A percentile compares a stretch with the other conserved stretches of the same genome.
These are phyloP conservation scores for Allobates femoralis DNA, from an alignment of 2,797 vertebrate genomes.

Conservation along the genomic window DNA sequence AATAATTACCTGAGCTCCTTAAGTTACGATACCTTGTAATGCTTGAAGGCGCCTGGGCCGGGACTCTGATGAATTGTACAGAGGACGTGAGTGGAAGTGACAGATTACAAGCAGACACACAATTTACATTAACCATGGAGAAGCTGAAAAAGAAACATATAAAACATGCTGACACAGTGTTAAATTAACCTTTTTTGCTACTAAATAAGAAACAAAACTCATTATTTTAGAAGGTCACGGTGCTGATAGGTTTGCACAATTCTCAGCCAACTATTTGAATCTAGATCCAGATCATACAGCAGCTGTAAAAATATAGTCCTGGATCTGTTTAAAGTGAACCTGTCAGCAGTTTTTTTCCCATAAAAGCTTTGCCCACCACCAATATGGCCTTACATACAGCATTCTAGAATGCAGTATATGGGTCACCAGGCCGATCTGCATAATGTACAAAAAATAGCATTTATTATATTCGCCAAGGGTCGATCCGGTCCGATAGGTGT, in stretches of 20 bases:
- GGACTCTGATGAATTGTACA: conserved; percentile 85
- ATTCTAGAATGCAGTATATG: too few relatives aligned
- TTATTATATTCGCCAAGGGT: too few relatives aligned
- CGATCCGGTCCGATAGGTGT: too few relatives aligned
- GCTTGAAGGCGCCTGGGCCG: conserved; percentile 73
- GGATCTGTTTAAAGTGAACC: too few relatives aligned
- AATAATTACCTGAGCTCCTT: neutral
- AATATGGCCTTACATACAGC: too few relatives aligned
- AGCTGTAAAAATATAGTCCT: neutral
- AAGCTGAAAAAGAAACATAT: conserved; percentile 74
- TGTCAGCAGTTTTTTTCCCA: too few relatives aligned
- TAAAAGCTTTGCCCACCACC: too few relatives aligned
- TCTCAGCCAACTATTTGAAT: neutral
- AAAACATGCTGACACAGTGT: neutral
- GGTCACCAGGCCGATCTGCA: too few relatives aligned
- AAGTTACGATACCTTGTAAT: conserved; percentile 80
- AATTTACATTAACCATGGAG: conserved; percentile 68
- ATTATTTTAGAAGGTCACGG: neutral
- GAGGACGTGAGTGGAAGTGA: conserved; percentile 83
- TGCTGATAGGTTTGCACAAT: neutral
- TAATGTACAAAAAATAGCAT: too few relatives aligned
- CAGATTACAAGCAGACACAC: conserved; percentile 70
- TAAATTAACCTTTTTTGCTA: neutral
- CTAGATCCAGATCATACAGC: neutral
- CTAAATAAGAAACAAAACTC: neutral